A percentile compares a stretch with the other conserved stretches of the same genome.
Conservation (phyloP, 2,113 vertebrate genomes). For the Vulpes ferrilata region DNA sequence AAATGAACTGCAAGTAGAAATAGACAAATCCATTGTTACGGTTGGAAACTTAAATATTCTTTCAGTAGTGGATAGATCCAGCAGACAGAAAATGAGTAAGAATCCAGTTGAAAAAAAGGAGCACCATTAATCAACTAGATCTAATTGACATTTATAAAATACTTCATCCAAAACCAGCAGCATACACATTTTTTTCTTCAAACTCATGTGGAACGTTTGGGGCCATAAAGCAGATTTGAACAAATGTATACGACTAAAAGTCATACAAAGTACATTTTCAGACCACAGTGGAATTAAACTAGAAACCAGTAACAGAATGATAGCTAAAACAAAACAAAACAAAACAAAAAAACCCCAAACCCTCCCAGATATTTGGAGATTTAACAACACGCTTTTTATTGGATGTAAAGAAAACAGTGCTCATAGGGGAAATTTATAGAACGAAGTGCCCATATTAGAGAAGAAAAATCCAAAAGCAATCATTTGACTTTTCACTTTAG, state of each 20-base stretch:
- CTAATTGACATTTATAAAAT: neutral
- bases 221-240: neutral
- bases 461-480: neutral
- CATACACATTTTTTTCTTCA: neutral
- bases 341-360: neutral
- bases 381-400: neutral
- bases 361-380: neutral
- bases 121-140: neutral
- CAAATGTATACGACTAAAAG: neutral
- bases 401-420: neutral
- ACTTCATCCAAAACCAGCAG: neutral
- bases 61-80: slow-evolving; percentile 10
- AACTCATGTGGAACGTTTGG: neutral
- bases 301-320: neutral
- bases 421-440: neutral
- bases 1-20: neutral
- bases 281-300: neutral
- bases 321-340: neutral
- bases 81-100: slow-evolving; percentile 28
- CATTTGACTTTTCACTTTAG: neutral
- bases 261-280: neutral
- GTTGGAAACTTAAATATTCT: neutral
- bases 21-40: neutral
- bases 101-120: neutral
- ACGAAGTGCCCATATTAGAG: neutral